Conservation (phyloP, 2,888 invertebrate genomes). For the Polylopha cassiicola region DNA sequence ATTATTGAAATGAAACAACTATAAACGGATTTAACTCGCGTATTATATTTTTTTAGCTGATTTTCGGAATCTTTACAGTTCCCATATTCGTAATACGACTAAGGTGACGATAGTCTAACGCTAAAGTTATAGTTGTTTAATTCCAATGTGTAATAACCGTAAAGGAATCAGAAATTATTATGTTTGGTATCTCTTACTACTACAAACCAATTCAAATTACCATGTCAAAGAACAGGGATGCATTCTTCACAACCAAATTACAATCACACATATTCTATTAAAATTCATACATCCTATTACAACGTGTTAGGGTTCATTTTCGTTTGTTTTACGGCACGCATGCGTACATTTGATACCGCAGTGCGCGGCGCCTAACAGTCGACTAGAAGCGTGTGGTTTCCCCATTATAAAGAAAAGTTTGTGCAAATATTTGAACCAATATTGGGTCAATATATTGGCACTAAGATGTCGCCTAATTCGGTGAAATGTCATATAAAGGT, state of each 20-base stretch:
- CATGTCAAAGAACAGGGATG: conserved; percentile 23
- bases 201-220: conserved; percentile 3
- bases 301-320: conserved; percentile 35
- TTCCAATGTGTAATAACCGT: no score
- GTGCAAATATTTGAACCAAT: conserved; percentile 44
- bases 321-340: conserved; percentile 47
- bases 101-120: no score
- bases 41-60: no score
- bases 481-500: conserved; percentile 1
- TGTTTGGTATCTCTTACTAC: no score
- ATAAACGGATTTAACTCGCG: no score
- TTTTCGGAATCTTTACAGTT: no score
- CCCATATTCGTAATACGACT: no score
- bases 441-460: conserved; percentile 26
- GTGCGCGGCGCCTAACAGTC: conserved; percentile 73
- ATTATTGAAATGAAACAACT: no score
- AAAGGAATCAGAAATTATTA: no score
- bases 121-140: no score
- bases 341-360: conserved; percentile 69
- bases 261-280: no score
- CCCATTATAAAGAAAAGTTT: conserved; percentile 48
- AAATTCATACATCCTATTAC: conserved; percentile 33
- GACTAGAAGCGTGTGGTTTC: conserved; percentile 59
- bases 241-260: conserved; percentile 50
- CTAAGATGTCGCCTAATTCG: no score